Evolutionary conservation across 2,888 invertebrate species (phyloP).

Genomic region (Erebia epiphron): DNA sequence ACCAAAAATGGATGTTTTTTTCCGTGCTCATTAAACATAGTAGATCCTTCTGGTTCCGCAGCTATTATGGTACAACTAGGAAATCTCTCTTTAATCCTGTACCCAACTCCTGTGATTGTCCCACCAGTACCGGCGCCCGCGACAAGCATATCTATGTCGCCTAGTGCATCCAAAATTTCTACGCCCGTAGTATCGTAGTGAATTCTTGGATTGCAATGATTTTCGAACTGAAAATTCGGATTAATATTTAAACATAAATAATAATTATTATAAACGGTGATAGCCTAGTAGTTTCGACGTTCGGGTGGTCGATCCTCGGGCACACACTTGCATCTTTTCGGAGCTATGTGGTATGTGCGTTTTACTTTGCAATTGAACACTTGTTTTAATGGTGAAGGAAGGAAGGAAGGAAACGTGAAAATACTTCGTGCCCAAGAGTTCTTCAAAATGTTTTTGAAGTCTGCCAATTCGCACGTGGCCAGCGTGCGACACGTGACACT

Average conservation of each 20-base stretch:
- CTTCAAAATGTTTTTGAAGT: no score
- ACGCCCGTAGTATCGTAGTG: constrained; percentile 96
- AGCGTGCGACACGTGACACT: no score
- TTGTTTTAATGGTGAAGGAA: no score
- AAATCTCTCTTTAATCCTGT: constrained; percentile 90
- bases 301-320: no score
- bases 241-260: neutral
- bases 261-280: no score
- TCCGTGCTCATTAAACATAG: constrained; percentile 45
- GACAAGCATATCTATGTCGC: constrained; percentile 91
- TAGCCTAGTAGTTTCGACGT: no score
- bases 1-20: constrained; percentile 49
- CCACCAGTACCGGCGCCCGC: constrained; percentile 95
- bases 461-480: no score
- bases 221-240: constrained; percentile 86
- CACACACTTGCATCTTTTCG: no score
- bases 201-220: constrained; percentile 94
- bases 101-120: constrained; percentile 92
- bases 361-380: no score
- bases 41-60: constrained; percentile 95
- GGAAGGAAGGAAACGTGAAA: no score
- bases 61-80: constrained; percentile 90
- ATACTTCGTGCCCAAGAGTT: no score
- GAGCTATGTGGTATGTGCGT: no score
- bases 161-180: constrained; percentile 89